These are phyloP conservation scores for Drosophila paramelanica DNA, from an alignment of 2,888 invertebrate species.

Conservation along the genomic window DNA sequence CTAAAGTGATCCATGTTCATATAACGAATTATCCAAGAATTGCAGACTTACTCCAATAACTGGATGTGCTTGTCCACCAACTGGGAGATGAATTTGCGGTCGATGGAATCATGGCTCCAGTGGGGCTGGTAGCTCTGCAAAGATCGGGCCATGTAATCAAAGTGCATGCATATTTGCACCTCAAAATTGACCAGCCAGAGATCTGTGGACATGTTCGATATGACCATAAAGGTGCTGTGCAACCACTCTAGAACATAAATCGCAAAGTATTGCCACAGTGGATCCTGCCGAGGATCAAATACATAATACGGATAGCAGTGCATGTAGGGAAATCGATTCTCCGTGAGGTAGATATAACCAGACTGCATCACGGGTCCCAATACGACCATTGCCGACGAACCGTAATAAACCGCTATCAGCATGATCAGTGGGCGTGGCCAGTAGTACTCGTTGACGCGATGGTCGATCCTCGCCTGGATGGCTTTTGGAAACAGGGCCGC, in stretches of 20 bases:
- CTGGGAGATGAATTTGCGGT: conserved; percentile 35
- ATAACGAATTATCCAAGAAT: background rate
- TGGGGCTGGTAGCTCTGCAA: conserved; percentile 62
- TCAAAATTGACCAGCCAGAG: conserved; percentile 68
- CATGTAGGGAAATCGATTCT: conserved; percentile 26
- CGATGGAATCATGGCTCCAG: conserved; percentile 20
- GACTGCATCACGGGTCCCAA: conserved; percentile 39
- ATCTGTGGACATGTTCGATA: conserved; percentile 52
- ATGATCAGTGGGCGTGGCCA: conserved; percentile 34
- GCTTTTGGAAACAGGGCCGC: conserved; percentile 36
- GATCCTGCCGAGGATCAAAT: conserved; percentile 28
- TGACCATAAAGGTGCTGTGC: conserved; percentile 47
- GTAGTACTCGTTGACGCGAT: conserved; percentile 50
- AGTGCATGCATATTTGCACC: conserved; percentile 77
- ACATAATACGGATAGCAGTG: conserved; percentile 48
- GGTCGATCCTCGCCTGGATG: conserved; percentile 12
- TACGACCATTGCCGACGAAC: conserved; percentile 33
- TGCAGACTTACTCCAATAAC: conserved; percentile 29
- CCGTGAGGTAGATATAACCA: conserved; percentile 1
- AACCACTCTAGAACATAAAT: conserved; percentile 52
- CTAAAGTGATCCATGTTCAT: conserved; percentile 9
- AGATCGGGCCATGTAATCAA: conserved; percentile 59
- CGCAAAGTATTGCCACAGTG: conserved; percentile 42
- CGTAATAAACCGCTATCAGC: conserved; percentile 33
- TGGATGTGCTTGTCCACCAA: conserved; percentile 42